These are phyloP conservation scores for Drosophila erecta DNA, from an alignment of 1,140 invertebrate genomes.

Conservation along the genomic window DNA sequence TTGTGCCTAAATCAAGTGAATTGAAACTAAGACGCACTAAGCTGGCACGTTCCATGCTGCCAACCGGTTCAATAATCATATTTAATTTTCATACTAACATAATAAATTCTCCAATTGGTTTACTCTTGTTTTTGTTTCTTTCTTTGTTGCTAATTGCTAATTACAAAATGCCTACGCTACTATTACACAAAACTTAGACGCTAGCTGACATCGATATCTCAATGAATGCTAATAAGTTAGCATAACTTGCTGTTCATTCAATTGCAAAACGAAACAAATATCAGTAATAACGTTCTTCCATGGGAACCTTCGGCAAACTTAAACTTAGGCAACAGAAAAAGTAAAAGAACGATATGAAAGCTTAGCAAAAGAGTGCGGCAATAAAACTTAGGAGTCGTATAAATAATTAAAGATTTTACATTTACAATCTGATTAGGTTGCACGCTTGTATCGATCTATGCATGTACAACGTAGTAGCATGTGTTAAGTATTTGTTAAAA, in stretches of 20 bases:
- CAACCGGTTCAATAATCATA: constrained; percentile 32
- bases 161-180: constrained; percentile 82
- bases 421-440: constrained; percentile 44
- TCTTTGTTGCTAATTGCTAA: constrained; percentile 72
- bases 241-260: constrained; percentile 43
- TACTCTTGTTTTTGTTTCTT: constrained; percentile 21
- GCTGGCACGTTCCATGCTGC: constrained; percentile 30
- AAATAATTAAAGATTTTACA: constrained; percentile 39
- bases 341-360: constrained; percentile 55
- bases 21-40: constrained; percentile 62
- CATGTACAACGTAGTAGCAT: constrained; percentile 36
- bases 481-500: constrained; percentile 72
- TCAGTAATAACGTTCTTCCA: constrained; percentile 60
- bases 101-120: constrained; percentile 78
- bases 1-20: constrained; percentile 72
- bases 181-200: constrained; percentile 75
- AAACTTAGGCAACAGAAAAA: constrained; percentile 79
- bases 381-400: constrained; percentile 44
- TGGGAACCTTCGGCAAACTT: constrained; percentile 55
- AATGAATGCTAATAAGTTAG: constrained; percentile 65
- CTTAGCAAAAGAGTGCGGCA: constrained; percentile 70
- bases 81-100: constrained; percentile 56
- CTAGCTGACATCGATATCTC: constrained; percentile 69
- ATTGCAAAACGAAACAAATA: constrained; percentile 73
- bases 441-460: constrained; percentile 25